Evolutionary conservation across 2,888 invertebrate species (phyloP), one percentile per base, ranked within the genome.

Genomic region (Synanthedon tipuliformis): DNA sequence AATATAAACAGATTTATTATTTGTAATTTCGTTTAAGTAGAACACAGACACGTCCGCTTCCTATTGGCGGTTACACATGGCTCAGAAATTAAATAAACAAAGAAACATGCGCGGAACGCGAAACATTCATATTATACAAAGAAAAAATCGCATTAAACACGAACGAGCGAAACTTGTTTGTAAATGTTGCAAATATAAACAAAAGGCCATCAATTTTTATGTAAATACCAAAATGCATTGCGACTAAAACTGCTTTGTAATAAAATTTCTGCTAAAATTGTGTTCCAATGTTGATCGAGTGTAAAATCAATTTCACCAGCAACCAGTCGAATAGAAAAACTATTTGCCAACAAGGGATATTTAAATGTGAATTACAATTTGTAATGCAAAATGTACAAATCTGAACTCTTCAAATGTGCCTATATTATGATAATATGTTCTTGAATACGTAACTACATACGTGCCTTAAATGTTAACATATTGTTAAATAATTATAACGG

Each of bases 1-100:
- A 66, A 56, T 71, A 68, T 79, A 80, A 79, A 81, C 78, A 80
- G 64, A 64, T 68, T 63, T 72, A 68, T 71, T 68, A 68, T 69
- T 65, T 63, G 65, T 68, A 61, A 45, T 62, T 63, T 59, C 65
- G 62, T 58, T 64, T 61, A 67, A 60, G 61, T 61, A 60, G 68
- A 67, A 59, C 65, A 59, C 59, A 59, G 61, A 60, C 59, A 69
- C 74, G 67, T 69, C 69, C 74, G 74, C 63, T 73, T 73, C 74
- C 64, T 64, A 61, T 58, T 56, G 56, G 54, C 53, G 54, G 48
- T 53, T 53, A 48, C 55, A 55, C 55, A 53, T 54, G 56, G 50
- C 56, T 54, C 11, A 23, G 53, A 15, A 45, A 45, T 45, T 45
- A 45, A 45, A 45, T 45, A 45, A 45, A 45, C 45, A 45, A 45